Base-by-base conservation (phyloP, 2,113 vertebrate species). In the Actenoides hombroni region DNA sequence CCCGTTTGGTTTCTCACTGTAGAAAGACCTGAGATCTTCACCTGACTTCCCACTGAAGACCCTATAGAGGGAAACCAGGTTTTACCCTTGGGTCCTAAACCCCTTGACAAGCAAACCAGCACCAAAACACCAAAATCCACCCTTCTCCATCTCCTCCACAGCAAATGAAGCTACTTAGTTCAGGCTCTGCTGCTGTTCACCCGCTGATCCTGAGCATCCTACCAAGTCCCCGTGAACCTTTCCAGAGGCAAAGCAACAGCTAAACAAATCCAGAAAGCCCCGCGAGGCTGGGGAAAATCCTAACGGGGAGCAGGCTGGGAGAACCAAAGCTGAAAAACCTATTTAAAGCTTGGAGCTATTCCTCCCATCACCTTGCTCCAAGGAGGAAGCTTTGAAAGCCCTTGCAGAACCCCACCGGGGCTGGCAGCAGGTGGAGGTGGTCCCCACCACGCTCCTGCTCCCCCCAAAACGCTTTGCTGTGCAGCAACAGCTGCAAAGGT, bases 211-310 rank as follows among this genome's bases (percentile, higher is more conserved):
- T 2, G 29, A 88, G 49, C 67, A n/a, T 40, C 53, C 20, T 20
- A 23, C 53, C 0, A 0, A 78, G 59, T 20, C 13, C 40, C n/a
- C 0, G 0, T 0, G 13, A 88, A 12, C 40, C 64, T 10, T 74
- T 65, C 83, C 1, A 37, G n/a, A 64, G 37, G 42, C 51, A 86
- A 86, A 86, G 24, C 56, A 49, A 10, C 7, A 69, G 46, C 56
- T 46, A 42, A 71, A 68, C 51, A 70, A 65, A 90, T 29, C 76
- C 57, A 40, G 3, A 71, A 86, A 70, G 1, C 1, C 51, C 51
- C 33, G 9, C 0, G 1, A 95, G 69, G 74, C 31, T 8, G 56
- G 16, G 68, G 57, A 88, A 93, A 93, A 77, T 17, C 83, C 10
- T 9, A 39, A 46, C 5, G 0, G 0, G 2, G 13, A 28, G 73